Percentiles rank a stretch among this genome's conserved stretches.
Evolutionary conservation across 2,888 invertebrate genomes (phyloP).

Genomic region (Acleris literana): DNA sequence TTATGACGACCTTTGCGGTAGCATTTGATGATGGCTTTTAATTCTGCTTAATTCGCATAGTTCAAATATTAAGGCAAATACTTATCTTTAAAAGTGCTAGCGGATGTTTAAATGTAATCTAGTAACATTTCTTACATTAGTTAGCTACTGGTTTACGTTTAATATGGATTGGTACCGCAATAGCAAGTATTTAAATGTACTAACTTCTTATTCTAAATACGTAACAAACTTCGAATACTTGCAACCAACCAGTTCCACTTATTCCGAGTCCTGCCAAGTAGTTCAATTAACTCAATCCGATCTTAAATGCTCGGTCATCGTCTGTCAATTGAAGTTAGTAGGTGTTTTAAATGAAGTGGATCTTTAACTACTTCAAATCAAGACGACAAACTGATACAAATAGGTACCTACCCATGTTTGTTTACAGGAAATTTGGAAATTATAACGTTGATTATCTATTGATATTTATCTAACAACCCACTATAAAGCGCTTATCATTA

Average conservation of each 20-base stretch:
- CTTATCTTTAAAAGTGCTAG: background rate
- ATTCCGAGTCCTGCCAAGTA: constrained; percentile 11
- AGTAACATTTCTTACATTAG: background rate
- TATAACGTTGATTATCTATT: too few species aligned
- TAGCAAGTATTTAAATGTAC: constrained; percentile 26
- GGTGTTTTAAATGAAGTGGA: background rate
- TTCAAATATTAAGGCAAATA: background rate
- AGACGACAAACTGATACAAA: too few species aligned
- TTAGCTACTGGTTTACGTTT: background rate
- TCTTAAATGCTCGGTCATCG: constrained; percentile 3
- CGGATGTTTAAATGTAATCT: background rate
- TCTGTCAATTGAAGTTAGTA: constrained; percentile 5
- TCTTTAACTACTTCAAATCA: background rate
- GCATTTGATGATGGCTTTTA: background rate
- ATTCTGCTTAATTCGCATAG: background rate
- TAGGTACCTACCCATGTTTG: too few species aligned
- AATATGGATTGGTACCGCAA: constrained; percentile 12
- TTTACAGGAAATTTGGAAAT: too few species aligned
- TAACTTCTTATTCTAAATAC: constrained; percentile 24
- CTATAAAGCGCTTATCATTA: too few species aligned
- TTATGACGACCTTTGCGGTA: background rate
- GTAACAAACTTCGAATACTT: constrained; percentile 3
- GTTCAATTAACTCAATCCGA: constrained; percentile 10
- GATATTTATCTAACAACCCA: too few species aligned
- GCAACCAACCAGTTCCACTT: constrained; percentile 21